Percentiles rank a stretch among this genome's conserved stretches.
These are phyloP conservation scores for Salvelinus alpinus DNA, from an alignment of 2,113 vertebrate species.

Conservation along the genomic window DNA sequence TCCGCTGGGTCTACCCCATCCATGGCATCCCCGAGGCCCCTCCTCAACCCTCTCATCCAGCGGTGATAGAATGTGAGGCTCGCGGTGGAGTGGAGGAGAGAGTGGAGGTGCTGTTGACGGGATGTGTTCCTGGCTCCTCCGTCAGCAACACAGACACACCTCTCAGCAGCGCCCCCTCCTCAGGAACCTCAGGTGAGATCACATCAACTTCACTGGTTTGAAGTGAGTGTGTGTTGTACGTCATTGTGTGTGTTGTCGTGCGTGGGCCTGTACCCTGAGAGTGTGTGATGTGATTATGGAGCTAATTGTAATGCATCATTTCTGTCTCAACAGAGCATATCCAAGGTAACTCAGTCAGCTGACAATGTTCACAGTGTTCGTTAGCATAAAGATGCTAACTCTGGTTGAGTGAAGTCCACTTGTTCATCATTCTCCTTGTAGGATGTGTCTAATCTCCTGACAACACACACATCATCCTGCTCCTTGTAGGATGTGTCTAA, in stretches of 20 bases:
- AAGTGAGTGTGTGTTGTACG: neutral
- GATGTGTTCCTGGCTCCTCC: constrained; percentile 39
- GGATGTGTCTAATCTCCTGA: too few species aligned
- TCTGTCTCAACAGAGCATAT: too few species aligned
- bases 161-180: neutral
- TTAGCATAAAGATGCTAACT: too few species aligned
- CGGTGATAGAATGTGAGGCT: constrained; percentile 65
- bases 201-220: constrained; percentile 13
- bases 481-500: too few species aligned
- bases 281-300: too few species aligned
- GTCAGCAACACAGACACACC: neutral
- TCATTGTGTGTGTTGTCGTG: constrained; percentile 40
- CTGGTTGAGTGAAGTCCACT: too few species aligned
- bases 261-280: constrained; percentile 16
- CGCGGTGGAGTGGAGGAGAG: constrained; percentile 69
- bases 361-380: too few species aligned
- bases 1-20: constrained; percentile 80
- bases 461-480: too few species aligned
- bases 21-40: constrained; percentile 72
- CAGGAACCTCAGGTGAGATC: too few species aligned
- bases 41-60: constrained; percentile 55
- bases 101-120: constrained; percentile 68
- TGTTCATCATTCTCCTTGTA: too few species aligned
- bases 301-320: too few species aligned
- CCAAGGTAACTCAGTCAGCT: too few species aligned